Evolutionary conservation across 2,888 invertebrate species (phyloP).

Genomic region (Sarcophaga carnaria): DNA sequence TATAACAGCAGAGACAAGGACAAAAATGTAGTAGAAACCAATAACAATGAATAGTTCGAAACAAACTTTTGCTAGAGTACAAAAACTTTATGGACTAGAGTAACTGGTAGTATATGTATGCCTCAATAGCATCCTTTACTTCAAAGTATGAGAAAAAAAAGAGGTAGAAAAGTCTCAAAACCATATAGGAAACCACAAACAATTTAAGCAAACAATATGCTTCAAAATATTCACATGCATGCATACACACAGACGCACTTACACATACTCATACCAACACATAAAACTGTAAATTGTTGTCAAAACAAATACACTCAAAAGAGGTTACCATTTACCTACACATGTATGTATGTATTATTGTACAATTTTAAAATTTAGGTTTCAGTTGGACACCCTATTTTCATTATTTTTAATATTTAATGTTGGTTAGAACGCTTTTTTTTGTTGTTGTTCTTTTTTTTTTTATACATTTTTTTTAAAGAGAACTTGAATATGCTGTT

Average conservation of each 20-base stretch:
- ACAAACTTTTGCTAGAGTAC: not conserved
- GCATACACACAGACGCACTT: not conserved
- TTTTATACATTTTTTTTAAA: not conserved
- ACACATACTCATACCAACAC: too few relatives aligned
- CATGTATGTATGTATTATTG: too few relatives aligned
- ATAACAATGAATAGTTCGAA: not conserved
- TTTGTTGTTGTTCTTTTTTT: not conserved
- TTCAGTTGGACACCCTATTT: too few relatives aligned
- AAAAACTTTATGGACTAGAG: too few relatives aligned
- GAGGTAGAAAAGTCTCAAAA: not conserved
- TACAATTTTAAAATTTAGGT: too few relatives aligned
- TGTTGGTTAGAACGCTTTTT: slow-evolving; percentile 11
- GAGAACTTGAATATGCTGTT: slow-evolving; percentile 27
- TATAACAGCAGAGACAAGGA: not conserved
- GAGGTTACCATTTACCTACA: too few relatives aligned
- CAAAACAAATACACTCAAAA: too few relatives aligned
- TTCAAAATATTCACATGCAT: not conserved
- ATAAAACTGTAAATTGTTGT: too few relatives aligned
- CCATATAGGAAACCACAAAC: slow-evolving; percentile 24
- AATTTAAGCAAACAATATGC: slow-evolving; percentile 38
- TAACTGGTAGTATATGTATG: too few relatives aligned
- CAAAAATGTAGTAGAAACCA: not conserved
- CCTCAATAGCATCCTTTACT: not conserved
- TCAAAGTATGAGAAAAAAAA: not conserved
- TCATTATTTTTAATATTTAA: too few relatives aligned